Base-by-base conservation (phyloP, 2,113 vertebrate species). In the Alethe diademata region DNA sequence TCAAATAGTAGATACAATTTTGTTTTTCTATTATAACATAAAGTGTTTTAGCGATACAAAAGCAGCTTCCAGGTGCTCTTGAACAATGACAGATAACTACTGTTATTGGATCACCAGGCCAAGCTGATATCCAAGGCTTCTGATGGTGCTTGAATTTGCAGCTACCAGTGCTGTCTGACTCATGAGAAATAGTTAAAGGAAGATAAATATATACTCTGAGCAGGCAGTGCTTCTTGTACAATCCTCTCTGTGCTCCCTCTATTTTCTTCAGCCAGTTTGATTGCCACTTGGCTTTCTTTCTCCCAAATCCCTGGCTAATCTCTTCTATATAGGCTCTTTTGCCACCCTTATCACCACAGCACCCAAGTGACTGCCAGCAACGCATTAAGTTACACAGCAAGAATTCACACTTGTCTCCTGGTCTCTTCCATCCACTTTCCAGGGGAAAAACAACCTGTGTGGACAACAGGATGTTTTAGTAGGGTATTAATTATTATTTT, bases 281-380 rank as follows among this genome's bases (percentile, higher is more conserved):
- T 60, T 87, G 86, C 80, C 85, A 57, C 89, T 95, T 95, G 88
- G 83, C 92, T 97, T 92, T 23, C 70, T 50, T 92, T 95, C 86
- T 84, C 29, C 69, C 72, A 97, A 81, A 96, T 91, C 86, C 95
- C 82, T 86, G 62, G 40, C 62, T 96, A 92, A 94, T 94, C 85
- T 93, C 61, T 79, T 85, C 85, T 84, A 2, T 40, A 60, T n/a
- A 96, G 93, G 73, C 42, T 91, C 72, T 93, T 95, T 86, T 87
- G 51, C 75, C 91, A 92, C 83, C 28, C 64, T 95, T 93, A 73
- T 78, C 76, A 47, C 64, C 6, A 8, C 42, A 92, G 56, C 64
- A 79, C 83, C 75, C 88, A 76, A 80, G 79, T 0, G 2, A 35
- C 73, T 94, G 92, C 72, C 83, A 86, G 79, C 13, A 84, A 65